Conservation (phyloP, 2,888 invertebrate genomes). For the Caenorhabditis sulstoni region DNA sequence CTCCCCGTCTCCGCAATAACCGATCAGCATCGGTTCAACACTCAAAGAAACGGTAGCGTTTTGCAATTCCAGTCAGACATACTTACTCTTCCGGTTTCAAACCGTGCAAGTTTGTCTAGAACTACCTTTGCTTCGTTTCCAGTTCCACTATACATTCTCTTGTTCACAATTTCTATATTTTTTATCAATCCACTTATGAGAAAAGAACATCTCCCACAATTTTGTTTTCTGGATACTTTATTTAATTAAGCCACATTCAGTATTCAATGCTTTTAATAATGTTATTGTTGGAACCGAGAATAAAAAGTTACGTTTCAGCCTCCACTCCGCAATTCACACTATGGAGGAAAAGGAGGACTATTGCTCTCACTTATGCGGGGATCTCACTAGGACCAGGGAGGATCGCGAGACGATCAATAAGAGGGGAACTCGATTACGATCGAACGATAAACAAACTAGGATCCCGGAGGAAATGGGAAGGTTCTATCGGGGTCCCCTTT, state of each 20-base stretch:
- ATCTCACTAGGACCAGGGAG: constrained; percentile 39
- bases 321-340: constrained; percentile 55
- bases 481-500: constrained; percentile 14
- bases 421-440: constrained; percentile 26
- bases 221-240: constrained; percentile 13
- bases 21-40: constrained; percentile 11
- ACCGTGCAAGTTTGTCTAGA: neutral
- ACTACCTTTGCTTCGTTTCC: constrained; percentile 39
- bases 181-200: constrained; percentile 36
- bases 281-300: constrained; percentile 53
- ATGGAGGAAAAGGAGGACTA: constrained; percentile 57
- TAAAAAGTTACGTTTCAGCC: constrained; percentile 60
- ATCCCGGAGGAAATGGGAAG: constrained; percentile 18
- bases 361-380: constrained; percentile 34
- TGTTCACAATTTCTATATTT: constrained; percentile 33
- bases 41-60: constrained; percentile 54
- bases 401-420: constrained; percentile 35
- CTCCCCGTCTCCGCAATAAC: constrained; percentile 60
- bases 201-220: constrained; percentile 8
- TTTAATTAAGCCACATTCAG: constrained; percentile 20
- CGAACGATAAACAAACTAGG: constrained; percentile 32
- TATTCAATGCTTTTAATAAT: constrained; percentile 43
- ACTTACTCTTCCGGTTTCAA: neutral
- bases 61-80: constrained; percentile 44
- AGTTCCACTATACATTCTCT: constrained; percentile 17